Evolutionary conservation across 2,797 vertebrate genomes (phyloP).

Genomic region (Coreius guichenoti): DNA sequence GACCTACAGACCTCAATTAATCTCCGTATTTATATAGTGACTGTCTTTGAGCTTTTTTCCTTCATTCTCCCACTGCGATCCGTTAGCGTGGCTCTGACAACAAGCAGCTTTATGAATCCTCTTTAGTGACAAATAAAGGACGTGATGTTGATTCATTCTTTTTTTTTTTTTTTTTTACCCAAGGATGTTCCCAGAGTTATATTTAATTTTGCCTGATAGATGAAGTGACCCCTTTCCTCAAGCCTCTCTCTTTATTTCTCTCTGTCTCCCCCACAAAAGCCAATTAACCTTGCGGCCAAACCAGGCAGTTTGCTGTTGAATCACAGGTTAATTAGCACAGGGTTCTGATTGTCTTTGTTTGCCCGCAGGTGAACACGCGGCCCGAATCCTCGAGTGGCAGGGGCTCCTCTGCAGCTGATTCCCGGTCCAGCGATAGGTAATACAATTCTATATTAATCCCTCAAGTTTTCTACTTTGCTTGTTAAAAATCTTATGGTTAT

Average conservation of each 20-base stretch:
- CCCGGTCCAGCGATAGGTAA: constrained; percentile 92
- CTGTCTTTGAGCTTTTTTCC: constrained; percentile 45
- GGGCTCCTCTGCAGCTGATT: constrained; percentile 80
- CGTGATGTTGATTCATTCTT: constrained; percentile 46
- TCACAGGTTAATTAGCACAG: constrained; percentile 82
- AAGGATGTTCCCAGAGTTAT: constrained; percentile 45
- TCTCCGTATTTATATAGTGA: constrained; percentile 76
- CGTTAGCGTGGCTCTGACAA: constrained; percentile 49
- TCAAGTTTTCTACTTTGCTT: constrained; percentile 2
- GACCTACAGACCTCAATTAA: constrained; percentile 82
- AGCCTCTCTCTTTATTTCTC: constrained; percentile 39
- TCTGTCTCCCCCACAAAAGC: constrained; percentile 66
- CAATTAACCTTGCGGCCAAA: constrained; percentile 85
- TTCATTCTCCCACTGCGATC: constrained; percentile 51
- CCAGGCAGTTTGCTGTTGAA: constrained; percentile 75
- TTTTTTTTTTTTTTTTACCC: constrained; percentile 17
- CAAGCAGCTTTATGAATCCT: constrained; percentile 47
- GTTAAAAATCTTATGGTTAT: neutral
- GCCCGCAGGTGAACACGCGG: constrained; percentile 91
- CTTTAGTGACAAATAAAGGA: constrained; percentile 58
- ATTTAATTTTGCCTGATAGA: constrained; percentile 52
- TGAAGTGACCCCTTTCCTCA: constrained; percentile 50
- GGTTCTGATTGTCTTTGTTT: constrained; percentile 56
- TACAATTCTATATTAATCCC: neutral
- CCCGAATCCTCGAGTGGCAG: constrained; percentile 86